These are phyloP conservation scores for Dinomys branickii DNA, from an alignment of 2,113 vertebrate genomes.

Conservation along the genomic window DNA sequence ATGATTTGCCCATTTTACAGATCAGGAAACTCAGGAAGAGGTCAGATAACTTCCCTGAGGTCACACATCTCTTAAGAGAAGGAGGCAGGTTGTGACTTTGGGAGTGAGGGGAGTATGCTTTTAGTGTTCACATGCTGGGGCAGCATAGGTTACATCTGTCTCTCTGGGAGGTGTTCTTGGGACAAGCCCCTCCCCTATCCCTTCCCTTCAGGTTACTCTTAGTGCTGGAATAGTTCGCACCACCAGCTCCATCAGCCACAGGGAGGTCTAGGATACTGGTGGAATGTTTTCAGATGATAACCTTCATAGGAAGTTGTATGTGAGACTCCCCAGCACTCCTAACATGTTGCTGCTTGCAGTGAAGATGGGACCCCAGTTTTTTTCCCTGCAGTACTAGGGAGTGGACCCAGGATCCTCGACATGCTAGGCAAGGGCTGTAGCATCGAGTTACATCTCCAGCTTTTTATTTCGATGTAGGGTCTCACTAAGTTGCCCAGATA, in stretches of 20 bases:
- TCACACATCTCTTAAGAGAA: background rate
- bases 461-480: background rate
- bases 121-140: background rate
- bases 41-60: background rate
- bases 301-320: background rate
- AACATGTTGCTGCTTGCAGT: background rate
- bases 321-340: background rate
- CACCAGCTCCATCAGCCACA: background rate
- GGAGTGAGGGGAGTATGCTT: background rate
- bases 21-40: conserved; percentile 13
- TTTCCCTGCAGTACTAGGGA: background rate
- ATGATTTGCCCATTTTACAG: background rate
- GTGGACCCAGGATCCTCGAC: background rate
- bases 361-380: background rate
- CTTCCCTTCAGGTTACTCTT: background rate
- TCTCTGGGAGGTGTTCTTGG: background rate
- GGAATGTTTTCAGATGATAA: background rate
- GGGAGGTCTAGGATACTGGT: background rate
- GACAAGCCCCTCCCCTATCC: background rate
- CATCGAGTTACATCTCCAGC: background rate
- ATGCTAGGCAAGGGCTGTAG: background rate
- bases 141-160: background rate
- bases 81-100: background rate
- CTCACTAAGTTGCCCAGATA: background rate
- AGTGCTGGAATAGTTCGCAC: background rate